These are phyloP conservation scores for Piprites chloris DNA, from an alignment of 2,113 vertebrate genomes.

Conservation along the genomic window DNA sequence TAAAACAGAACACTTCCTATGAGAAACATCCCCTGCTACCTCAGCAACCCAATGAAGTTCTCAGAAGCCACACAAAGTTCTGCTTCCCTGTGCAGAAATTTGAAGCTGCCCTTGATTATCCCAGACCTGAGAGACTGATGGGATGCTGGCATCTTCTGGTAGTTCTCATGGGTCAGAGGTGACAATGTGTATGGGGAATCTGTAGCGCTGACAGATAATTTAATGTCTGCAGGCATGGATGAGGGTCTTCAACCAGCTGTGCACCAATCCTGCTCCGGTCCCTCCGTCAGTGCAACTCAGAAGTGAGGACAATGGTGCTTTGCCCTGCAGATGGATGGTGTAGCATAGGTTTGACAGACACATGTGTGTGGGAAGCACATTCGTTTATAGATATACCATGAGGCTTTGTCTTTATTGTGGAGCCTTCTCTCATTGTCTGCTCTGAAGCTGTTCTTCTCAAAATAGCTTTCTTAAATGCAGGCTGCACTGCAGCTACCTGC, in stretches of 20 bases:
- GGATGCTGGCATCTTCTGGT: background rate
- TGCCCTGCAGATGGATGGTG: background rate
- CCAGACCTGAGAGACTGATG: background rate
- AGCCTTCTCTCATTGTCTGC: background rate
- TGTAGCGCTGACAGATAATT: background rate
- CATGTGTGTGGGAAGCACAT: fast-evolving
- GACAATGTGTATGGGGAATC: fast-evolving
- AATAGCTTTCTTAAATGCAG: background rate
- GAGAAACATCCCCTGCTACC: background rate
- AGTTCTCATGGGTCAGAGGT: background rate
- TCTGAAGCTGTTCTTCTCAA: background rate
- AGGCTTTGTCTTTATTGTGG: background rate
- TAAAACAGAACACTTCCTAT: background rate
- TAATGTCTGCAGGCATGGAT: background rate
- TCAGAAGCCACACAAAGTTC: background rate
- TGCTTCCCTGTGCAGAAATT: background rate
- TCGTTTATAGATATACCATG: background rate
- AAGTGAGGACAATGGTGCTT: fast-evolving
- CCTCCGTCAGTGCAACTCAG: background rate
- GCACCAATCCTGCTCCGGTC: fast-evolving
- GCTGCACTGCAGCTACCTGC: background rate
- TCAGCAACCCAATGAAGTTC: background rate
- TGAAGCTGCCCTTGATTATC: background rate
- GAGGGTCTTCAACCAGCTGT: background rate
- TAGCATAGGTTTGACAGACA: fast-evolving